Conservation (phyloP, 1,140 invertebrate genomes). For the Heterodera carotae region DNA sequence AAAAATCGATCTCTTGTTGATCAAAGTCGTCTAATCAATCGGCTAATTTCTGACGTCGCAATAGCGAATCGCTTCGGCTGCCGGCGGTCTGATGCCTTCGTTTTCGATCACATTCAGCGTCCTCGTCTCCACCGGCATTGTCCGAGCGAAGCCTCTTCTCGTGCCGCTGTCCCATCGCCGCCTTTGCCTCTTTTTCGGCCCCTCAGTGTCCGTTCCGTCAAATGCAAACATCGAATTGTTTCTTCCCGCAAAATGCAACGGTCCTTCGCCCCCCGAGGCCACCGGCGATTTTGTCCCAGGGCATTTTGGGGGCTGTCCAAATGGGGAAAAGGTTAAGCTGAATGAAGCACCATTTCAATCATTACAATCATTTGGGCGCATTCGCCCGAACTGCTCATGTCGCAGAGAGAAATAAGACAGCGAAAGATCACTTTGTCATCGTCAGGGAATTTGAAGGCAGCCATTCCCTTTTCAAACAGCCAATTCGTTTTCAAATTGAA, state of each 20-base stretch:
- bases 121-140: conserved; percentile 48
- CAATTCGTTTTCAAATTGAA: no score
- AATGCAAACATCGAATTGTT: conserved; percentile 33
- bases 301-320: conserved; percentile 61
- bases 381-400: conserved; percentile 49
- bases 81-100: conserved; percentile 56
- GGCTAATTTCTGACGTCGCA: conserved; percentile 53
- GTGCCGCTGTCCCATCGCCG: conserved; percentile 33
- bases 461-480: conserved; percentile 57
- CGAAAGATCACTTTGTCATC: conserved; percentile 60
- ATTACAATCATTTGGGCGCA: conserved; percentile 58
- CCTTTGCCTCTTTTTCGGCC: conserved; percentile 24
- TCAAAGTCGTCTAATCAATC: not conserved
- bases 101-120: conserved; percentile 62
- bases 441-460: conserved; percentile 64
- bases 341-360: conserved; percentile 29
- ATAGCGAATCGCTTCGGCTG: conserved; percentile 49
- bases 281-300: conserved; percentile 16
- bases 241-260: conserved; percentile 40
- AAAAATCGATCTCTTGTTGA: not conserved
- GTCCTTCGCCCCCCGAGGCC: conserved; percentile 32
- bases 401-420: conserved; percentile 59
- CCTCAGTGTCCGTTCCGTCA: conserved; percentile 21
- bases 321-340: not conserved
- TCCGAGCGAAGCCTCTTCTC: conserved; percentile 42